A percentile compares a stretch with the other conserved stretches of the same genome.
Conservation (phyloP, 2,888 invertebrate species). For the Aricia artaxerxes region DNA sequence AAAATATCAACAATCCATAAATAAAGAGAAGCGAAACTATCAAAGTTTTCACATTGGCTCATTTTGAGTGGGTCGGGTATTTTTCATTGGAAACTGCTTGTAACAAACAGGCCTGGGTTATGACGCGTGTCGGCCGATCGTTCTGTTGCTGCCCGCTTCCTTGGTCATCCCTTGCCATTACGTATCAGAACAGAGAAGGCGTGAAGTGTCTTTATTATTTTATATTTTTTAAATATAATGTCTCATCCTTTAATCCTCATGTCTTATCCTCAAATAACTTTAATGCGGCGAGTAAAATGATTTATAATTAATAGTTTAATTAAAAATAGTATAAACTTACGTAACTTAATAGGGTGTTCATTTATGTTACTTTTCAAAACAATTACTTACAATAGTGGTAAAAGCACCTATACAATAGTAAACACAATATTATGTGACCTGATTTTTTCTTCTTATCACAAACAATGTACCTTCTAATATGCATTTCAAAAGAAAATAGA, state of each 20-base stretch:
- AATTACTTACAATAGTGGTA: too few relatives aligned
- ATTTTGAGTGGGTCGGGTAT: slow-evolving; percentile 36
- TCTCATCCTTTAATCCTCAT: too few relatives aligned
- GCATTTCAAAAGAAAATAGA: background rate
- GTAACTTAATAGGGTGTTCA: too few relatives aligned
- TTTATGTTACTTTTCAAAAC: too few relatives aligned
- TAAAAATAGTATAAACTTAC: too few relatives aligned
- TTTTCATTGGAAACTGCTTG: slow-evolving; percentile 41
- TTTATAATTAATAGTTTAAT: too few relatives aligned
- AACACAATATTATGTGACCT: too few relatives aligned
- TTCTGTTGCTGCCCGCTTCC: slow-evolving; percentile 76
- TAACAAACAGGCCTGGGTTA: slow-evolving; percentile 54
- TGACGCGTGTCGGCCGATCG: slow-evolving; percentile 72
- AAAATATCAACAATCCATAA: slow-evolving; percentile 28
- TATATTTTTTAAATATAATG: background rate
- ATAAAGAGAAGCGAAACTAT: slow-evolving; percentile 26
- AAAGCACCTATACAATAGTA: too few relatives aligned
- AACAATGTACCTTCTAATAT: background rate
- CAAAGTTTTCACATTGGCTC: slow-evolving; percentile 32
- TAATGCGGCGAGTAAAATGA: too few relatives aligned
- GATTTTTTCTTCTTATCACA: background rate
- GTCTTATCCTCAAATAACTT: too few relatives aligned
- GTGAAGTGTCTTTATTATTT: slow-evolving; percentile 36
- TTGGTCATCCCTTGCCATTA: slow-evolving; percentile 52
- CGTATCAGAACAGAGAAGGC: slow-evolving; percentile 40